Base-by-base conservation (phyloP, 1,140 invertebrate genomes). In the Phocides pigmalion region DNA sequence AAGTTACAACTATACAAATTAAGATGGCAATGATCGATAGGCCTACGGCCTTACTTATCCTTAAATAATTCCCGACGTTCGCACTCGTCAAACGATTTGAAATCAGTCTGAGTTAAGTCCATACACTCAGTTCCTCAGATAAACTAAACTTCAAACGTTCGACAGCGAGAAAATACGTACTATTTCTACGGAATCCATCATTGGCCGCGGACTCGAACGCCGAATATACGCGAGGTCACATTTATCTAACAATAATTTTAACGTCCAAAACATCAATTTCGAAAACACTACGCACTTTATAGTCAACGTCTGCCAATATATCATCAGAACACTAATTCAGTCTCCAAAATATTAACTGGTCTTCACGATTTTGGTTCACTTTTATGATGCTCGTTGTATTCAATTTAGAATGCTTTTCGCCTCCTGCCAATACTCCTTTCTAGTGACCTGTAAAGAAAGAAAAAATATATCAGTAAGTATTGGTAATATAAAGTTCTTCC, bases 311-410 rank as follows among this genome's bases (percentile, higher is more conserved):
- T n/a, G 54, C 67, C 69, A 79, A 74, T 76, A 74, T 66, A 61
- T 61, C 53, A 17, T 70, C 74, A 72, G 74, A 75, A 80, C 77
- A 80, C 77, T 68, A 66, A 65, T 44, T 80, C 77, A 80, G 77
- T 77, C 74, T 80, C 77, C 66, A 80, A 44, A 64, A 59, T 62
- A 28, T 68, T 49, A 75, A 78, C 73, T 78, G 78, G 71, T 81
- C 70, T 77, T 72, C 56, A 53, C 20, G 61, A 65, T 67, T 73
- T 68, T 73, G 67, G 65, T 74, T 72, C 63, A 41, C 66, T 20
- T 47, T 80, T 81, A 70, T 81, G 78, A 81, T 78, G 73, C 70
- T 76, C 66, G 72, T 68, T 71, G 65, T 75, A 39, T 19, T 58
- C 39, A 15, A 28, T 28, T 51, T n/a, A 35, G 14, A 35, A 28